phyloP scores from a whole-genome alignment of 2,797 vertebrate species.

The Acanthurus tractus region DNA sequence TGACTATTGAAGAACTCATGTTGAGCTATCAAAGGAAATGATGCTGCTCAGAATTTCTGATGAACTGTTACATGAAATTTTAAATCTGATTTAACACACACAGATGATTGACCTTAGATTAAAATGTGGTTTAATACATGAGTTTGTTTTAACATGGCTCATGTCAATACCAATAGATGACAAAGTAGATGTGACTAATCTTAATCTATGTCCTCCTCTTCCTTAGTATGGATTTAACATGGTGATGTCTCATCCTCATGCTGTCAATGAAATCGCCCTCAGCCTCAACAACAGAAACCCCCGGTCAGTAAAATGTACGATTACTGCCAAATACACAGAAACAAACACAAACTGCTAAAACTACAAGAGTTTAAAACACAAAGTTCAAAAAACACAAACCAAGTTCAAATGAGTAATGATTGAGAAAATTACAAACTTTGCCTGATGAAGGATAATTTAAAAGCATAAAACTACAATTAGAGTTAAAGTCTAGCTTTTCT shows the following conservation, averaged over 20 bases:
- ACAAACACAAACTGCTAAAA: background rate
- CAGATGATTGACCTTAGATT: background rate
- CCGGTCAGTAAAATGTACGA: constrained; percentile 82
- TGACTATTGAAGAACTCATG: background rate
- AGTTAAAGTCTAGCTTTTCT: too few species aligned
- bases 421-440: too few species aligned
- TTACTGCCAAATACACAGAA: background rate
- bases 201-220: constrained; percentile 1
- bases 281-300: constrained; percentile 98
- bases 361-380: background rate
- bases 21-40: background rate
- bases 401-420: background rate
- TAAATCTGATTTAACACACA: background rate
- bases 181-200: background rate
- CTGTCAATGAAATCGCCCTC: constrained; percentile 97
- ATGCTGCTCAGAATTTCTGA: background rate
- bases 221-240: constrained; percentile 97
- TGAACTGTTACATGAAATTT: background rate
- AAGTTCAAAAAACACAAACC: background rate
- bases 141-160: background rate
- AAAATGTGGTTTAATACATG: background rate
- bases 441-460: too few species aligned
- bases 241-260: constrained; percentile 98
- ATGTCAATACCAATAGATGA: background rate
- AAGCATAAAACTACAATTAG: too few species aligned